Percentiles rank a stretch among this genome's conserved stretches.
These are phyloP conservation scores for Heliconius hermathena DNA, from an alignment of 1,140 invertebrate species.

Conservation along the genomic window DNA sequence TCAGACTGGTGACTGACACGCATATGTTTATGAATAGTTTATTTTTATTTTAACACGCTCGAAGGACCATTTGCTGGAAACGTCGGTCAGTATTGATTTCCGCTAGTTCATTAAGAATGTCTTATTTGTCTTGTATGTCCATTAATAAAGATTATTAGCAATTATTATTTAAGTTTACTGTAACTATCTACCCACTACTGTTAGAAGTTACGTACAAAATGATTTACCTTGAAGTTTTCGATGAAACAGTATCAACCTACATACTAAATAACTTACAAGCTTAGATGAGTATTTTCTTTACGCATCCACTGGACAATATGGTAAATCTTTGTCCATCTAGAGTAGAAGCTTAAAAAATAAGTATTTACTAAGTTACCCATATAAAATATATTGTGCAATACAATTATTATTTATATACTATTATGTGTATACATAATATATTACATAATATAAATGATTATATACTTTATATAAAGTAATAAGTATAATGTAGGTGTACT, in stretches of 20 bases:
- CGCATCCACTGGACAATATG: too few relatives aligned
- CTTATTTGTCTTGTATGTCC: background rate
- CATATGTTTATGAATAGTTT: background rate
- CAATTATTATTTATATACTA: too few relatives aligned
- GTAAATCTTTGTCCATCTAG: too few relatives aligned
- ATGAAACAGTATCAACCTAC: background rate
- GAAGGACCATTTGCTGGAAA: conserved; percentile 3
- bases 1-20: conserved; percentile 9
- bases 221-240: conserved; percentile 27
- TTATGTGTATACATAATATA: too few relatives aligned
- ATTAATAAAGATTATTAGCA: background rate
- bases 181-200: background rate
- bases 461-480: background rate
- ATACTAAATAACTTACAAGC: background rate
- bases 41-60: background rate
- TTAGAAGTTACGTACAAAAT: background rate
- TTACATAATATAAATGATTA: too few relatives aligned
- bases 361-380: too few relatives aligned
- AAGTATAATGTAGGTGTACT: background rate
- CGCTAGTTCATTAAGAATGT: background rate
- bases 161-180: background rate
- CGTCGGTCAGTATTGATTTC: background rate
- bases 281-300: background rate
- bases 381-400: too few relatives aligned
- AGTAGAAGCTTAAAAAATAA: too few relatives aligned